Base-by-base conservation (phyloP, 2,888 invertebrate species). In the Ferdinandea cuprea region DNA sequence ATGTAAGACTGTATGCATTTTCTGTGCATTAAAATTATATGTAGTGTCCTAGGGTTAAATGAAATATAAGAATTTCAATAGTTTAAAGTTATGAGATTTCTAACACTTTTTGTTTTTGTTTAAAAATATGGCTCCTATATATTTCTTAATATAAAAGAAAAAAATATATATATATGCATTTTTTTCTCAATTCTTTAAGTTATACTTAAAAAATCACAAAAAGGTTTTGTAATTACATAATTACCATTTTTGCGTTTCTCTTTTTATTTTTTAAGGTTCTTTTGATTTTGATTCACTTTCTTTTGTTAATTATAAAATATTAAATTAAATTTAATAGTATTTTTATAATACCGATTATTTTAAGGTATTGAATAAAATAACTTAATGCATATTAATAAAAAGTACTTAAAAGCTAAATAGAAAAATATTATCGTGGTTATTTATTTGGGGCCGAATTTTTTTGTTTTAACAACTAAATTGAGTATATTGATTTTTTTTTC, bases 11-110 rank as follows among this genome's bases (percentile, higher is more conserved):
- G n/a, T n/a, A n/a, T n/a, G n/a, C n/a, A n/a, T n/a, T n/a, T n/a
- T n/a, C n/a, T n/a, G n/a, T n/a, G n/a, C n/a, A n/a, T n/a, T n/a
- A n/a, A n/a, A n/a, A n/a, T n/a, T n/a, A n/a, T n/a, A n/a, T n/a
- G n/a, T n/a, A 52, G 54, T 73, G 73, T 73, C 48, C 11, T 56
- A 48, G 65, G 73, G 73, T 73, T 65, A 73, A 73, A 73, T 37
- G 13, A 40, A 15, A 40, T 40, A 40, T 40, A 25, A 25, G 25
- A 25, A 25, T n/a, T n/a, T n/a, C n/a, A n/a, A n/a, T 25, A 25
- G 5, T 25, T 25, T 3, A 25, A 25, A 25, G 25, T 25, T 25
- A 25, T 25, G 13, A 15, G 13, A 15, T 15, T 7, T 15, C 6
- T 37, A 7, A 3, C 3, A 11, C 11, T 28, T 28, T 28, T 1